These are phyloP conservation scores for Phymorhynchus buccinoides DNA, from an alignment of 1,140 invertebrate genomes.

Conservation along the genomic window DNA sequence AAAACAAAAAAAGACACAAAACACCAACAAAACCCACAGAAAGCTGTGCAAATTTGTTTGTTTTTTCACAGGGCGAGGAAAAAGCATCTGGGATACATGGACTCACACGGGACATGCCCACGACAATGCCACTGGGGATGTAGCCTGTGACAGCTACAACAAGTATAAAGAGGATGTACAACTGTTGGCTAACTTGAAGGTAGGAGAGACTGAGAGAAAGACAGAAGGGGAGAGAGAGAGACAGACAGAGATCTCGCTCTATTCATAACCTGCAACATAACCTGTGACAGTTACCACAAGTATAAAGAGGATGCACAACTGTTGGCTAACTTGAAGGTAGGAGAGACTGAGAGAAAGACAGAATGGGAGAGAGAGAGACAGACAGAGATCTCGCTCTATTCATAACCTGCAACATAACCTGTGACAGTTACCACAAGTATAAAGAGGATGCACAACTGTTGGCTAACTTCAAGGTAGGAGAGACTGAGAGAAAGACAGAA, in stretches of 20 bases:
- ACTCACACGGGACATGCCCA: slow-evolving; percentile 74
- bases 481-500: too few relatives aligned
- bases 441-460: slow-evolving; percentile 79
- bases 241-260: too few relatives aligned
- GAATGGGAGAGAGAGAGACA: too few relatives aligned
- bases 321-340: slow-evolving; percentile 74
- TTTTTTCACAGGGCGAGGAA: slow-evolving; percentile 69
- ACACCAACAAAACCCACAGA: too few relatives aligned
- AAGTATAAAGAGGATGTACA: slow-evolving; percentile 80
- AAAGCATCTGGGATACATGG: slow-evolving; percentile 77
- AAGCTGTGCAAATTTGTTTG: too few relatives aligned
- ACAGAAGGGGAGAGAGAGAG: too few relatives aligned
- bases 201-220: too few relatives aligned
- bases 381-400: too few relatives aligned
- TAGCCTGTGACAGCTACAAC: slow-evolving; percentile 82
- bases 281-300: slow-evolving; percentile 81
- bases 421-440: slow-evolving; percentile 81
- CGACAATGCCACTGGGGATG: slow-evolving; percentile 77
- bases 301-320: slow-evolving; percentile 80
- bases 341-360: too few relatives aligned
- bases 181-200: slow-evolving; percentile 73
- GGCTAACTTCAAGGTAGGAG: slow-evolving; percentile 72
- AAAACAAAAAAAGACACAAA: too few relatives aligned
- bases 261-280: too few relatives aligned
- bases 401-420: too few relatives aligned